These are phyloP conservation scores for Rutpela maculata DNA, from an alignment of 2,888 invertebrate species.

Conservation along the genomic window DNA sequence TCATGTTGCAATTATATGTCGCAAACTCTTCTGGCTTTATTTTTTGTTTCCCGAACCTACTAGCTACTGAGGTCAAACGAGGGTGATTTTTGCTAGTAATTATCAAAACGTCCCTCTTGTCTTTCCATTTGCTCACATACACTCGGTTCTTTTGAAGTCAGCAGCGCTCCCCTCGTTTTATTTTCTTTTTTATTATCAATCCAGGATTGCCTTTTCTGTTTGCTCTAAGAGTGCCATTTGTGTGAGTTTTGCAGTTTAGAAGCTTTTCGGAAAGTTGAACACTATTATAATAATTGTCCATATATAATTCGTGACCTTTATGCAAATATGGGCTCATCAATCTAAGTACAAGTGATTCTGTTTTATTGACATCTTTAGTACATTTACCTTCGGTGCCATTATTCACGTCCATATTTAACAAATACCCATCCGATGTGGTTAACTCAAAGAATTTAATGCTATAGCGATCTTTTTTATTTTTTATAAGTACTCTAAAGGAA, in stretches of 20 bases:
- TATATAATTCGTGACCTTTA: too few species aligned
- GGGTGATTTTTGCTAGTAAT: slow-evolving; percentile 63
- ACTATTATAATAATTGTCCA: too few species aligned
- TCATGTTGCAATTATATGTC: slow-evolving; percentile 54
- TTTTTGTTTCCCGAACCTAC: too few species aligned
- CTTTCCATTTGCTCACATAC: slow-evolving; percentile 63
- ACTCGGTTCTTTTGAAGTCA: slow-evolving; percentile 61
- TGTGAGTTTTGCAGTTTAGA: slow-evolving; percentile 37
- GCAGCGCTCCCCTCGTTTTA: slow-evolving; percentile 46
- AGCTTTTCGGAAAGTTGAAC: slow-evolving; percentile 35
- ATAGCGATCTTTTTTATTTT: slow-evolving; percentile 38
- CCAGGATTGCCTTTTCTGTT: slow-evolving; percentile 44
- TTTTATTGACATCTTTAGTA: slow-evolving; percentile 9
- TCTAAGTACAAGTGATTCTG: slow-evolving; percentile 29
- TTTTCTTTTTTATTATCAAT: slow-evolving; percentile 45
- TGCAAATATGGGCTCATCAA: too few species aligned
- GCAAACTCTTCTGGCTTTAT: slow-evolving; percentile 45
- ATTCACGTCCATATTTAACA: slow-evolving; percentile 41
- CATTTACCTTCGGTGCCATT: slow-evolving; percentile 31
- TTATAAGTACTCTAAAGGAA: slow-evolving; percentile 36
- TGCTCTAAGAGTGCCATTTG: slow-evolving; percentile 36
- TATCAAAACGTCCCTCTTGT: slow-evolving; percentile 61
- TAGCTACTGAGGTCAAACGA: slow-evolving; percentile 51
- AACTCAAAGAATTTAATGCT: slow-evolving; percentile 41
- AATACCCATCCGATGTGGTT: slow-evolving; percentile 40